Evolutionary conservation across 2,797 vertebrate species (phyloP).

Genomic region (Enoplosus armatus): DNA sequence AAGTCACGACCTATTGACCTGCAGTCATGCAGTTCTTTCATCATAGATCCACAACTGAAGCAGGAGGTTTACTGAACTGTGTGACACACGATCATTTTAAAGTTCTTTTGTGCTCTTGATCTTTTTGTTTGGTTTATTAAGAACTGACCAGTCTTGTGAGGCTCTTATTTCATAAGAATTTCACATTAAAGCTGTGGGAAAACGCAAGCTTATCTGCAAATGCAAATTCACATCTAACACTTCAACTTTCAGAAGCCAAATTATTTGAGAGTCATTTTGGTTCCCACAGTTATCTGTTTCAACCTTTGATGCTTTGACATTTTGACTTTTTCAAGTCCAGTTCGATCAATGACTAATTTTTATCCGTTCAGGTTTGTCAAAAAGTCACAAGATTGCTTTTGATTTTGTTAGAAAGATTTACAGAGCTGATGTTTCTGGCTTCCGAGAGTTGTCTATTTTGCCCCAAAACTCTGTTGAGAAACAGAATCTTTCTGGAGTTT

Average conservation of each 20-base stretch:
- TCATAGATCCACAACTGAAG: background rate
- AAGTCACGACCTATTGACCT: constrained; percentile 41
- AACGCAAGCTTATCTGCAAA: background rate
- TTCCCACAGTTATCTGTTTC: constrained; percentile 19
- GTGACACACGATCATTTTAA: no score
- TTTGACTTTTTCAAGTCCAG: constrained; percentile 38
- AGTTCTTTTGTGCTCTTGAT: no score
- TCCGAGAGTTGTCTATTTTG: background rate
- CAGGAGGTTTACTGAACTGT: background rate
- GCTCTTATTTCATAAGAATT: background rate
- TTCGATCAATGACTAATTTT: constrained; percentile 13
- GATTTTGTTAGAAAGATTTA: constrained; percentile 5
- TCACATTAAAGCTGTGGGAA: background rate
- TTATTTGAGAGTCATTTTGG: background rate
- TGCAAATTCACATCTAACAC: background rate
- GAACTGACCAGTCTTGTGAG: background rate
- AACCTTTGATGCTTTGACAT: constrained; percentile 48
- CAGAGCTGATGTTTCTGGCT: background rate
- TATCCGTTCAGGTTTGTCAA: constrained; percentile 6
- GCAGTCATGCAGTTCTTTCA: constrained; percentile 18
- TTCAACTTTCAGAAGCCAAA: background rate
- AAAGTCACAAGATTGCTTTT: constrained; percentile 1
- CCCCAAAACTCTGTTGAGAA: background rate
- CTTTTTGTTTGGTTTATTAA: no score
- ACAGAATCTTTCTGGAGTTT: background rate